Evolutionary conservation across 1,140 invertebrate genomes (phyloP), one percentile per base, ranked within the genome.

Genomic region (Danaus melanippus): DNA sequence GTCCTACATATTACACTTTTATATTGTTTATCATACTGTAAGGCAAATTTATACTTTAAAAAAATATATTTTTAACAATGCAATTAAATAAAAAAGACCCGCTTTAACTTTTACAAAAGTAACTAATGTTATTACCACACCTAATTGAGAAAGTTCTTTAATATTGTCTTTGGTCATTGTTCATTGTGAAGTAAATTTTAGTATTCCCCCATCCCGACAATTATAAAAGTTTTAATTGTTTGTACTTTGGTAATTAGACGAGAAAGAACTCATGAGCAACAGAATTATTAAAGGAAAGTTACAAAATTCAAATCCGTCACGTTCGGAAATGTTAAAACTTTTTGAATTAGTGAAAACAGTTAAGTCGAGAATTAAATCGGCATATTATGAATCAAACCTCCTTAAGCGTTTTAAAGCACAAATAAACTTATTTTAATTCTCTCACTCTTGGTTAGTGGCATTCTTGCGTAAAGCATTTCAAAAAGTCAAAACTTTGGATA

Each of bases 191-290:
- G 74, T 66, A 80, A 80, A 82, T 79, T 79, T 81, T 69, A 74
- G 67, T 66, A 66, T 74, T 74, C 69, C 72, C 62, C 66, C 76
- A 78, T 80, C 76, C 67, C 72, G 69, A 81, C 78, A 81, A 84
- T 84, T 84, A 81, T 79, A 82, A 81, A 84, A 84, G 76, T 84
- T 84, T 84, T 83, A 84, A 84, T 84, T 83, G 79, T 76, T 80
- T 69, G 58, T 76, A 83, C 81, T 84, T 84, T 83, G 71, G 69
- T 81, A 83, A 84, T 83, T 84, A 81, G 67, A 73, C 79, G 81
- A 79, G 77, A 77, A 68, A 79, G 67, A 78, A 74, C 74, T 75
- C 71, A 82, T 79, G 71, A 79, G 67, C 64, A 54, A 58, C 58
- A 66, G 62, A 72, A 77, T 72, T 76, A 75, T 74, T 69, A 70